Base-by-base conservation (phyloP, 2,888 invertebrate genomes). In the Camponotus fellah region DNA sequence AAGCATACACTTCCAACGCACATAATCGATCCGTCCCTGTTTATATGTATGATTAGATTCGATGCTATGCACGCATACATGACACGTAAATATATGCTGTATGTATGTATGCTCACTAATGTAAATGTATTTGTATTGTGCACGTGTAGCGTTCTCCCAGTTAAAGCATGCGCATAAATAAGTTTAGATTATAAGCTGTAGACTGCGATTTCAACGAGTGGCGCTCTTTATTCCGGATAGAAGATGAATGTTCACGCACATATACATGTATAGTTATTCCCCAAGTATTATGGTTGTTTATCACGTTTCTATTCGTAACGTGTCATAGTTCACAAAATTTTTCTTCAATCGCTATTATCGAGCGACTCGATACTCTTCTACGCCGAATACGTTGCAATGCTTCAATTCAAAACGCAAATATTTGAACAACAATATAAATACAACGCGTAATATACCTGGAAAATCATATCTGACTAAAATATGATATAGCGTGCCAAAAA, bases 61-160 rank as follows among this genome's bases (percentile, higher is more conserved):
- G 46, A 83, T 68, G 75, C 21, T 62, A 60, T 65, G 62, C 32
- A 79, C 65, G 56, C 79, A 62, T 76, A 34, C 21, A 81, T 43
- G 37, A 14, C 34, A 43, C n/a, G 40, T 40, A 65, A 53, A 69
- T 65, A 77, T 65, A 46, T 72, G 66, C 71, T 49, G 69, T 37
- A n/a, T 26, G 64, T 37, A 56, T n/a, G 71, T 64, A 26, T 40
- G 49, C 56, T 43, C n/a, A n/a, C 21, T 81, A 75, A 83, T n/a
- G 79, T 64, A 46, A 62, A 65, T 66, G 76, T 46, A 17, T 62
- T 8, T 21, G 34, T 77, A n/a, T 62, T 86, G 83, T 89, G 90
- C 91, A 89, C 89, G 90, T 91, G 91, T 90, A 90, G 90, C 90
- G 89, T 86, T 89, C 88, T 90, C 87, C 85, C 88, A 88, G 88